A percentile compares a stretch with the other conserved stretches of the same genome.
Conservation (phyloP, 1,140 invertebrate genomes). For the Heliconius hermathena region DNA sequence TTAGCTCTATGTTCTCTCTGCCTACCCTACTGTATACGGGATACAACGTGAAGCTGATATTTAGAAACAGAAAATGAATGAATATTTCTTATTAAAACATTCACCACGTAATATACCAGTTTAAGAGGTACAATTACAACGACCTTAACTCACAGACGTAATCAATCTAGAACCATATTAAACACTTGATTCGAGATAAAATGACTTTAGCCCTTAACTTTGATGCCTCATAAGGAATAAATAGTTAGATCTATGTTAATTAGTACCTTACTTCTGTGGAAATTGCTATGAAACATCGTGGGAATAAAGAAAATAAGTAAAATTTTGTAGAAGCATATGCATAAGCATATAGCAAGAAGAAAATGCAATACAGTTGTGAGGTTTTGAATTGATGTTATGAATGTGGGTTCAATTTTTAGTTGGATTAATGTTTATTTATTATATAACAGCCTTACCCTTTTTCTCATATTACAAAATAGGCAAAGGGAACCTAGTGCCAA, state of each 20-base stretch:
- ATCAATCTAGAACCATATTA: constrained; percentile 20
- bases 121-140: not conserved
- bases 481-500: no score
- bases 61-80: not conserved
- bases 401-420: not conserved
- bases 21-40: no score
- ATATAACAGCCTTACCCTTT: no score
- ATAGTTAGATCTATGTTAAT: constrained; percentile 31
- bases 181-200: constrained; percentile 28
- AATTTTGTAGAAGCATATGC: not conserved
- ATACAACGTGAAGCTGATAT: no score
- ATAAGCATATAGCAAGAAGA: no score
- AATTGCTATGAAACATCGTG: constrained; percentile 33
- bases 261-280: constrained; percentile 25
- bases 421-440: no score
- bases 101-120: not conserved
- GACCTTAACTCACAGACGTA: constrained; percentile 10
- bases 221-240: constrained; percentile 27
- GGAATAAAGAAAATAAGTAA: constrained; percentile 15
- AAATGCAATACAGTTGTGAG: not conserved
- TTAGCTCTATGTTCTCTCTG: no score
- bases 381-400: not conserved
- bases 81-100: not conserved
- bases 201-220: constrained; percentile 29
- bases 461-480: no score